These are phyloP conservation scores for Antrozous pallidus DNA, from an alignment of 2,797 vertebrate genomes.

Conservation along the genomic window DNA sequence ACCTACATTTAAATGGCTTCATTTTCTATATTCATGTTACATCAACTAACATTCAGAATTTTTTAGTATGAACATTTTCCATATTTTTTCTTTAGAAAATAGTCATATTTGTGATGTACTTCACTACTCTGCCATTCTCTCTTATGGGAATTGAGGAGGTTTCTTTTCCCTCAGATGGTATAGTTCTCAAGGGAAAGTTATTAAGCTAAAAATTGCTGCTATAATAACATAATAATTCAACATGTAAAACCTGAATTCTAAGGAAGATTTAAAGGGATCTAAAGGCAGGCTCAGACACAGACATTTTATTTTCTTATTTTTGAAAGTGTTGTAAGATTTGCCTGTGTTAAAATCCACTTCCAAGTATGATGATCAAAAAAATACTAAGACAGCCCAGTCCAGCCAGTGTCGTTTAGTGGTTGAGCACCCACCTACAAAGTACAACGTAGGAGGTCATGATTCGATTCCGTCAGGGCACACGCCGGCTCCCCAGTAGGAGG, in stretches of 20 bases:
- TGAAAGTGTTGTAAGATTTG: neutral
- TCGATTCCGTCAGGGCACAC: too few species aligned
- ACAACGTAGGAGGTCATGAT: too few species aligned
- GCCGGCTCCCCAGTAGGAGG: too few species aligned
- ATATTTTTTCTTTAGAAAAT: neutral
- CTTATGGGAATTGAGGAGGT: neutral
- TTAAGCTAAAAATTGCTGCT: slow-evolving; percentile 20
- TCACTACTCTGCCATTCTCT: neutral
- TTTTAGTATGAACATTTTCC: neutral
- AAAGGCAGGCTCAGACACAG: neutral
- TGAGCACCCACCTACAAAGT: too few species aligned
- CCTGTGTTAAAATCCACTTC: slow-evolving; percentile 47
- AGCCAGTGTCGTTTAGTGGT: too few species aligned
- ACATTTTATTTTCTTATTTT: slow-evolving; percentile 45
- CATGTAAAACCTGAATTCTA: neutral
- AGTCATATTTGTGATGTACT: neutral
- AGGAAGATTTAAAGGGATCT: slow-evolving; percentile 2
- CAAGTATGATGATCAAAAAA: slow-evolving; percentile 3
- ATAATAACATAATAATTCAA: neutral
- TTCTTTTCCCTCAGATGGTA: neutral
- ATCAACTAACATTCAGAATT: neutral
- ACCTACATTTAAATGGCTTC: neutral
- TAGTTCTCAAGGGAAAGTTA: neutral
- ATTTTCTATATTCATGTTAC: neutral
- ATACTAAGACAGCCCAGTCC: neutral